Evolutionary conservation across 30 jellyfish, hydroid and myxozoan genomes (phyloP).

Genomic region (Cassiopea xamachana): DNA sequence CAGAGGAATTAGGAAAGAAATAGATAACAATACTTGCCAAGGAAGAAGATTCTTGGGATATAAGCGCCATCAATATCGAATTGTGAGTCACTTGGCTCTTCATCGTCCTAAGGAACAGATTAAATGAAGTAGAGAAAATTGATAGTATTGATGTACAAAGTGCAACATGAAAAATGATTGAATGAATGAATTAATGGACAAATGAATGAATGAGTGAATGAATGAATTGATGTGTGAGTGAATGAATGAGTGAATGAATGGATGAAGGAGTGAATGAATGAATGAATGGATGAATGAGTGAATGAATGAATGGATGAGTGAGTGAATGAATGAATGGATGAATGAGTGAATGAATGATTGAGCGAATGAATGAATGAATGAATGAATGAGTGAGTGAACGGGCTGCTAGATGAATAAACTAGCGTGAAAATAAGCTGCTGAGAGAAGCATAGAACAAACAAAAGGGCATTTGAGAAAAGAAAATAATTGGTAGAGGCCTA

Average conservation of each 20-base stretch:
- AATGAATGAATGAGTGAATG: background rate
- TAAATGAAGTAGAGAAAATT: background rate
- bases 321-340: background rate
- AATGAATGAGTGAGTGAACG: background rate
- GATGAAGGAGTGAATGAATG: too few species aligned
- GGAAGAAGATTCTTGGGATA: constrained; percentile 94
- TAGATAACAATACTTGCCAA: constrained; percentile 54
- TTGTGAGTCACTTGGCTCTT: constrained; percentile 96
- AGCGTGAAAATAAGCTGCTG: too few species aligned
- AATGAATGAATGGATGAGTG: background rate
- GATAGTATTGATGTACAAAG: background rate
- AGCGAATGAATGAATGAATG: too few species aligned
- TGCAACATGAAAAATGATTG: background rate
- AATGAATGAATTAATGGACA: background rate
- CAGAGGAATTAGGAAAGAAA: background rate
- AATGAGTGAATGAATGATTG: background rate
- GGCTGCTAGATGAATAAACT: background rate
- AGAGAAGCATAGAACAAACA: too few species aligned
- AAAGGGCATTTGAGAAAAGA: too few species aligned
- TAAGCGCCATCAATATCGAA: constrained; percentile 97
- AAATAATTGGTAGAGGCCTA: too few species aligned
- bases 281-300: too few species aligned
- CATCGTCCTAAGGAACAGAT: constrained; percentile 84
- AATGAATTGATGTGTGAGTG: too few species aligned
- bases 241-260: too few species aligned